phyloP scores from a whole-genome alignment of 1,140 invertebrate species.

The Bombus fervidus region DNA sequence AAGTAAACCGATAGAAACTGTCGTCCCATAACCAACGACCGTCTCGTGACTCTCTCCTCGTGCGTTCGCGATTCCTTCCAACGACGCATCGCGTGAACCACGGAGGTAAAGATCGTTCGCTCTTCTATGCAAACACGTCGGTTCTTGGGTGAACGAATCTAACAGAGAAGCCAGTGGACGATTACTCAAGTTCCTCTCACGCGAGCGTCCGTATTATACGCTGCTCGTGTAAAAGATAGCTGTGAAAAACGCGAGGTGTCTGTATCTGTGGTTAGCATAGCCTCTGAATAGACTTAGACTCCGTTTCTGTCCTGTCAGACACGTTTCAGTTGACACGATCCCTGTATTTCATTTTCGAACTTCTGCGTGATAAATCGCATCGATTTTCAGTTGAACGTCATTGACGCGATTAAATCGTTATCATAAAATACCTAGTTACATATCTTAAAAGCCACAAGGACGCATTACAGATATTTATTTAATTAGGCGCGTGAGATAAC shows the following conservation, averaged over 20 bases:
- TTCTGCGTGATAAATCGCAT: neutral
- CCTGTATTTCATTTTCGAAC: neutral
- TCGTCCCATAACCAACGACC: neutral
- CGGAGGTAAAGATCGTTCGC: neutral
- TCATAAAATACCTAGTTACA: neutral
- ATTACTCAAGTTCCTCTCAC: constrained; percentile 3
- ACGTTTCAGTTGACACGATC: neutral
- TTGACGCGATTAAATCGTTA: neutral
- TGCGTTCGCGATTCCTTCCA: neutral
- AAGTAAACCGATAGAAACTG: neutral
- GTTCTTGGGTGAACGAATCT: neutral
- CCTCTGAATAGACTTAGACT: neutral
- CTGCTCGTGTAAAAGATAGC: constrained; percentile 5
- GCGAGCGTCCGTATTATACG: constrained; percentile 8
- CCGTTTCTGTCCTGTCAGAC: neutral
- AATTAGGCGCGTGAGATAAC: neutral
- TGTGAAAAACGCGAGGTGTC: neutral
- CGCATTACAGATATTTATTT: neutral
- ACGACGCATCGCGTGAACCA: neutral
- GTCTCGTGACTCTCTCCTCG: neutral
- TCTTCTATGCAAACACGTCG: neutral
- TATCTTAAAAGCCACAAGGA: neutral
- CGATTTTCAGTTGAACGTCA: neutral
- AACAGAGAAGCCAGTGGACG: constrained; percentile 4
- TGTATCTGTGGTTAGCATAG: neutral